phyloP scores from a whole-genome alignment of 1,140 invertebrate species.

The Calephelis virginiensis region DNA sequence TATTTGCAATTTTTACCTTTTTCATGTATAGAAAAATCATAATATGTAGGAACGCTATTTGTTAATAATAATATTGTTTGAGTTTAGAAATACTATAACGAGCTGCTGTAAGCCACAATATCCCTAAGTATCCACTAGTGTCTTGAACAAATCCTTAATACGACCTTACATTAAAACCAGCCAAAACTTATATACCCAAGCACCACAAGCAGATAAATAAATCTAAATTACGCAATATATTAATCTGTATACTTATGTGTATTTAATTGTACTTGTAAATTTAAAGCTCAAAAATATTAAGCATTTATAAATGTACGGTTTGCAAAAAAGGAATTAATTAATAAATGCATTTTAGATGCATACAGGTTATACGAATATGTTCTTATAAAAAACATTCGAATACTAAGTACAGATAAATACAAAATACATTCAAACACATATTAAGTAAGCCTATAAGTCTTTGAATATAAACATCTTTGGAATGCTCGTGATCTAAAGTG shows the following conservation, averaged over 20 bases:
- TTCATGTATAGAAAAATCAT: too few species aligned
- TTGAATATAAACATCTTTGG: slow-evolving; percentile 55
- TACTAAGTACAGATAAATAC: slow-evolving; percentile 31
- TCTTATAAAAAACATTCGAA: slow-evolving; percentile 25
- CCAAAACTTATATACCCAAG: slow-evolving; percentile 62
- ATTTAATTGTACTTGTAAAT: slow-evolving; percentile 61
- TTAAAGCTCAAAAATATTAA: slow-evolving; percentile 69
- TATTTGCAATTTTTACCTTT: too few species aligned
- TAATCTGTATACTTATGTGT: slow-evolving; percentile 48
- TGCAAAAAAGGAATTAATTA: slow-evolving; percentile 13
- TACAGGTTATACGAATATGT: neutral
- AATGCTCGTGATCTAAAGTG: slow-evolving; percentile 46
- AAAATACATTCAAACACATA: slow-evolving; percentile 9
- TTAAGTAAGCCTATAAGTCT: slow-evolving; percentile 34
- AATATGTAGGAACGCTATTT: too few species aligned
- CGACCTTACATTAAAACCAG: slow-evolving; percentile 47
- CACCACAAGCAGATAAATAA: slow-evolving; percentile 67
- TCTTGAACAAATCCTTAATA: too few species aligned
- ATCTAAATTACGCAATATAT: slow-evolving; percentile 57
- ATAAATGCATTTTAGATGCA: slow-evolving; percentile 3
- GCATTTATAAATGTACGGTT: slow-evolving; percentile 29
- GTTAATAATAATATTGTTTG: too few species aligned
- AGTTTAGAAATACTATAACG: neutral
- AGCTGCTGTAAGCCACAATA: neutral
- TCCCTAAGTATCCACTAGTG: neutral